Evolutionary conservation across 2,113 vertebrate species (phyloP).

Genomic region (Vombatus ursinus): DNA sequence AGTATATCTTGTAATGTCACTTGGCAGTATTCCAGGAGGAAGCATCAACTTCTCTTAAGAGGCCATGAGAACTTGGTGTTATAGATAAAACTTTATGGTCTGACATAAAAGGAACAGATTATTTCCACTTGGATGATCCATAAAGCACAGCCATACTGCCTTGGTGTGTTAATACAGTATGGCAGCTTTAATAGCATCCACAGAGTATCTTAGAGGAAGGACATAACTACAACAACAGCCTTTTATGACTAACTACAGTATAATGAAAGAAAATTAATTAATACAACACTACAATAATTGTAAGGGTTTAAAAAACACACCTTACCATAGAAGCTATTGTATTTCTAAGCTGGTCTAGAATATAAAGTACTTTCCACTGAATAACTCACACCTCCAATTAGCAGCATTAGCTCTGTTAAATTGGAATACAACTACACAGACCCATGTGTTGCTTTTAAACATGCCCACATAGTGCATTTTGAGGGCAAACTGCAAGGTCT

Average conservation of each 20-base stretch:
- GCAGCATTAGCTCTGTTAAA: slow-evolving; percentile 48
- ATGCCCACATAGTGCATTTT: slow-evolving; percentile 29
- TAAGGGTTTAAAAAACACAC: not conserved
- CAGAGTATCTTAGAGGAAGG: slow-evolving; percentile 45
- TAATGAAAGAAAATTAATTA: slow-evolving; percentile 67
- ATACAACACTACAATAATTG: slow-evolving; percentile 58
- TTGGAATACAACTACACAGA: slow-evolving; percentile 41
- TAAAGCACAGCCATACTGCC: not conserved
- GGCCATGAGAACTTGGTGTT: not conserved
- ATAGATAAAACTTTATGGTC: slow-evolving; percentile 3
- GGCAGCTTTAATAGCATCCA: not conserved
- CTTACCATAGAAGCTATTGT: slow-evolving; percentile 17
- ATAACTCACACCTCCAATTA: slow-evolving; percentile 43
- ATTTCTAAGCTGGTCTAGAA: slow-evolving; percentile 58
- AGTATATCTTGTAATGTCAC: not conserved
- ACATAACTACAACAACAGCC: slow-evolving; percentile 56
- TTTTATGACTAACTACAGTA: slow-evolving; percentile 61
- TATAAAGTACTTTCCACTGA: slow-evolving; percentile 46
- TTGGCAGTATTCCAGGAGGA: slow-evolving; percentile 35
- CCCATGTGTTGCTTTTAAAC: slow-evolving; percentile 29
- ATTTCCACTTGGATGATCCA: slow-evolving; percentile 28
- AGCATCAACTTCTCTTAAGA: slow-evolving; percentile 8
- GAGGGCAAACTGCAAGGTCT: slow-evolving; percentile 15
- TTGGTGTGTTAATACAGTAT: not conserved
- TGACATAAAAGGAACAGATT: slow-evolving; percentile 1